phyloP scores from a whole-genome alignment of 1,140 invertebrate genomes.

The Drosophila tani region DNA sequence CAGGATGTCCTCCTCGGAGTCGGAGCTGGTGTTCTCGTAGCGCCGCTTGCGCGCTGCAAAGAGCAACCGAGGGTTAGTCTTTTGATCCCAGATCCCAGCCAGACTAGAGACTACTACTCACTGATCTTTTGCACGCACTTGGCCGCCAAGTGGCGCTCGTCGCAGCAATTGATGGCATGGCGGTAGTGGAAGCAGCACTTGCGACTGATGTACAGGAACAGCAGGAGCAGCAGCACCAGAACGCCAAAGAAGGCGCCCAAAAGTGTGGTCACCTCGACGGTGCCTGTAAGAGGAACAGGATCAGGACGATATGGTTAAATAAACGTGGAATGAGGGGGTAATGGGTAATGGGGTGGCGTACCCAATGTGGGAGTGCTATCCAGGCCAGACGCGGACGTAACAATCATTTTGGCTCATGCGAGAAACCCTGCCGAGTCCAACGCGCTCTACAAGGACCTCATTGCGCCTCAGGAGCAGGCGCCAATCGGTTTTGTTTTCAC shows the following conservation, averaged over 20 bases:
- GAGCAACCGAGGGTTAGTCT: neutral
- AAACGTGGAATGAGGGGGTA: conserved; percentile 5
- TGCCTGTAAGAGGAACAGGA: conserved; percentile 86
- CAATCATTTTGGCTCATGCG: conserved; percentile 82
- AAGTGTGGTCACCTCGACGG: conserved; percentile 92
- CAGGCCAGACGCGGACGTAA: conserved; percentile 81
- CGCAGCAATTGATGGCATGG: conserved; percentile 87
- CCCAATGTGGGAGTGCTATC: conserved; percentile 80
- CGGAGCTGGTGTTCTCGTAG: conserved; percentile 88
- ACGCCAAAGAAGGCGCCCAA: conserved; percentile 91
- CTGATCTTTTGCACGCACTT: conserved; percentile 85
- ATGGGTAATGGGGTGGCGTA: conserved; percentile 36
- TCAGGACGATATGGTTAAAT: neutral
- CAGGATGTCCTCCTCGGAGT: conserved; percentile 91
- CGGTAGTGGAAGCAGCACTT: conserved; percentile 90
- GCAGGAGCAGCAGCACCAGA: conserved; percentile 90
- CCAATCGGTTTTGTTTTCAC: conserved; percentile 44
- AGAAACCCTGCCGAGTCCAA: conserved; percentile 30
- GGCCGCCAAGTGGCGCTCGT: conserved; percentile 86
- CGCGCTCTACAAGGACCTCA: conserved; percentile 20
- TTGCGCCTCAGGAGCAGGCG: conserved; percentile 13
- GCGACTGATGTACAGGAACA: conserved; percentile 92
- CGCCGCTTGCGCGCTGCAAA: conserved; percentile 77
- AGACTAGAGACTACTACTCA: conserved; percentile 60
- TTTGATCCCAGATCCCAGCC: neutral